Percentiles rank a stretch among this genome's conserved stretches.
Evolutionary conservation across 2,888 invertebrate species (phyloP).

Genomic region (Pollenia amentaria): DNA sequence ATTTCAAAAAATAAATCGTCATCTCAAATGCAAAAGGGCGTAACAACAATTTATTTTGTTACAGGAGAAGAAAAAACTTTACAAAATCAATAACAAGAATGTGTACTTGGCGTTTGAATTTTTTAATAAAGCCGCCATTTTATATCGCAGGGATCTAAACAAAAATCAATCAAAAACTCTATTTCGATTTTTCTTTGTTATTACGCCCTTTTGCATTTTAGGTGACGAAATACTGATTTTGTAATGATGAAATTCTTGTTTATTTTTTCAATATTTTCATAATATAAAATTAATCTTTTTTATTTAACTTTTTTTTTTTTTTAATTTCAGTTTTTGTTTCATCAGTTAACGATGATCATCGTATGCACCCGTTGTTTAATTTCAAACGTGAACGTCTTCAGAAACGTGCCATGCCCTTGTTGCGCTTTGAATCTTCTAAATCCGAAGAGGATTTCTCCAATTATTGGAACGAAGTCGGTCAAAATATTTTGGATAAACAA

Average conservation of each 20-base stretch:
- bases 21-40: too few relatives aligned
- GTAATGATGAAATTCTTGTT: neutral
- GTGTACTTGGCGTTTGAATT: too few relatives aligned
- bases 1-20: too few relatives aligned
- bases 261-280: neutral
- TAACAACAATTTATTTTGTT: too few relatives aligned
- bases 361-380: constrained; percentile 81
- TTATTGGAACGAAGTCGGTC: constrained; percentile 85
- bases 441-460: constrained; percentile 80
- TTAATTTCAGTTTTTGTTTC: constrained; percentile 26
- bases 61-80: too few relatives aligned
- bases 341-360: constrained; percentile 75
- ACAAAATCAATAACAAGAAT: too few relatives aligned
- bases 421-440: constrained; percentile 79
- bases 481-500: constrained; percentile 83
- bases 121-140: too few relatives aligned
- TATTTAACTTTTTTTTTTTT: neutral
- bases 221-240: too few relatives aligned
- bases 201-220: too few relatives aligned
- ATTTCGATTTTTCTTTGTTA: too few relatives aligned
- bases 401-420: constrained; percentile 82
- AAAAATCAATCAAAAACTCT: too few relatives aligned
- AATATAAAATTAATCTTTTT: neutral
- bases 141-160: too few relatives aligned
- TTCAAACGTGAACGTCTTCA: constrained; percentile 76